Base-by-base conservation (phyloP, 2,888 invertebrate genomes). In the Ectemnius cavifrons region DNA sequence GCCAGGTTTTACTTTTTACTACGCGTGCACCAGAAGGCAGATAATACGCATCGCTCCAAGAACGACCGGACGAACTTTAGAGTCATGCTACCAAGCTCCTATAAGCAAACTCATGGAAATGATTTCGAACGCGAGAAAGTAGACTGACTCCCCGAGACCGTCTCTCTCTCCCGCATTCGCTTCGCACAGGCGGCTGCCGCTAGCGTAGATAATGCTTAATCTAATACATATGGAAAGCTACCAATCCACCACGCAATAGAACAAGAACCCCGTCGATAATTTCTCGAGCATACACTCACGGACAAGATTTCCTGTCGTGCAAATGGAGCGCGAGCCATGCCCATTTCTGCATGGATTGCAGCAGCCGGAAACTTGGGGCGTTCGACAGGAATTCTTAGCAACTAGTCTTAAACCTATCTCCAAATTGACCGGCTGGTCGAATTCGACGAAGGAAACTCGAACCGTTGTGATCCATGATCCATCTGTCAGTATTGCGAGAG, bases 201-300 rank as follows among this genome's bases (percentile, higher is more conserved):
- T 37, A 11, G 8, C 14, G 6, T 16, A 52, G 52, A 52, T 52
- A 52, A 52, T 52, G 16, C 5, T 52, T 52, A 52, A 52, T 52
- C 52, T 14, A 16, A 37, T 11, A n/a, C 52, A 52, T 52, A 14
- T 52, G 52, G 52, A 52, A 52, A 52, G 52, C 52, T 52, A 52
- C 52, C 52, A 13, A 52, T 52, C 52, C 47, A 47, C 6, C 47
- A 47, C 47, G 47, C 4, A n/a, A 47, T 23, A 23, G 37, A 37
- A 37, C 37, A 37, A 11, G 11, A 11, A 8, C 1, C 14, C 16
- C 16, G 52, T n/a, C 52, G 52, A 52, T 52, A 11, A 52, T 16
- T 52, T 52, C 5, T 37, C 37, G 37, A 37, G 23, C 23, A 23
- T 23, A 23, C 3, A 23, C 23, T 23, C 23, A 37, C 37, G 8